Evolutionary conservation across 2,888 invertebrate genomes (phyloP).

Genomic region (Galerucella calmariensis): DNA sequence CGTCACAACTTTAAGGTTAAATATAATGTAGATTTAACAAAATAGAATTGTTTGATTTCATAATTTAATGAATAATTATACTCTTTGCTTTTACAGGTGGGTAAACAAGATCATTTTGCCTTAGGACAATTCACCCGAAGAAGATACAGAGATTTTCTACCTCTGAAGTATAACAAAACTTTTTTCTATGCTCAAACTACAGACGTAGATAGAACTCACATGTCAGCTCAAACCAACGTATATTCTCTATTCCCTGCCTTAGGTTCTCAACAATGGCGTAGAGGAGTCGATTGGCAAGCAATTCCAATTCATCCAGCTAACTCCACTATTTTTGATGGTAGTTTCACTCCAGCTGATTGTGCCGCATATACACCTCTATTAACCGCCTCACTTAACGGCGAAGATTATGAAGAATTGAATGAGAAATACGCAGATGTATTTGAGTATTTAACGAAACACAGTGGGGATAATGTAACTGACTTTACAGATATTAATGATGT

Average conservation of each 20-base stretch:
- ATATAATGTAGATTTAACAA: too few relatives aligned
- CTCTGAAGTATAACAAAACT: constrained; percentile 65
- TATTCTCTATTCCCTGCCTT: constrained; percentile 77
- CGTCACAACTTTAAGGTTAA: too few relatives aligned
- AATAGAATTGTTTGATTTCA: too few relatives aligned
- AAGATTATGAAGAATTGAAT: constrained; percentile 61
- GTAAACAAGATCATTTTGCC: constrained; percentile 77
- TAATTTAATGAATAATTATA: too few relatives aligned
- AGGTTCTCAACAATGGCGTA: constrained; percentile 70
- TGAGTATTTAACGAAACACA: constrained; percentile 23
- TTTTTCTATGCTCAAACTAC: constrained; percentile 74
- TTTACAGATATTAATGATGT: not conserved
- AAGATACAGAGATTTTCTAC: constrained; percentile 72
- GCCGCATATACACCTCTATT: not conserved
- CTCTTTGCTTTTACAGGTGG: constrained; percentile 55
- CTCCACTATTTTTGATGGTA: not conserved
- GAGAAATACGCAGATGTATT: constrained; percentile 69
- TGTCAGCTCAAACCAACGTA: constrained; percentile 82
- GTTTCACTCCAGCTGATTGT: constrained; percentile 12
- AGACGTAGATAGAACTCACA: constrained; percentile 85
- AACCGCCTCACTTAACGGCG: not conserved
- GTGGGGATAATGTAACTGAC: constrained; percentile 14
- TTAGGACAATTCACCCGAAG: constrained; percentile 78
- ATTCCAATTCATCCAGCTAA: constrained; percentile 74
- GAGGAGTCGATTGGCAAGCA: constrained; percentile 74